These are phyloP conservation scores for Eurypyga helias DNA, from an alignment of 2,113 vertebrate species.

Conservation along the genomic window DNA sequence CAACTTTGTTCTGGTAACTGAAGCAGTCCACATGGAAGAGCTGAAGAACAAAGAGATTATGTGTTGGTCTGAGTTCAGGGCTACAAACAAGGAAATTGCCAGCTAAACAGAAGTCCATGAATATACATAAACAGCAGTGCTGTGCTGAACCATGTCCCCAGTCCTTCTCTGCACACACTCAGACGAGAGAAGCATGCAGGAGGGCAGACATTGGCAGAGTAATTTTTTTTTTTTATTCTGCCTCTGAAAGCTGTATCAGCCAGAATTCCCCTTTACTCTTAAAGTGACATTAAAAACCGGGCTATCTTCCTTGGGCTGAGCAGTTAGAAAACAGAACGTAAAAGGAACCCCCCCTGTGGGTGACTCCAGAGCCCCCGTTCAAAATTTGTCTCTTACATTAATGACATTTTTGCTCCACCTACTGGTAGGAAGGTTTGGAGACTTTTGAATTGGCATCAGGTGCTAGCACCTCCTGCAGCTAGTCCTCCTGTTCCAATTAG, in stretches of 20 bases:
- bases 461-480: not conserved
- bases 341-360: not conserved
- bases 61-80: not conserved
- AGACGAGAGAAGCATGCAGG: not conserved
- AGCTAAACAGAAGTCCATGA: not conserved
- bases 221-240: not conserved
- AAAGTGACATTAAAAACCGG: not conserved
- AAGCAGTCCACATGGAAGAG: fast-evolving
- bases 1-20: not conserved
- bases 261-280: not conserved
- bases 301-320: not conserved
- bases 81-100: not conserved
- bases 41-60: not conserved
- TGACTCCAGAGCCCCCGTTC: not conserved
- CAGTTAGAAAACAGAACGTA: not conserved
- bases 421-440: constrained; percentile 21
- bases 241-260: not conserved
- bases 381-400: not conserved
- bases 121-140: not conserved
- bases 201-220: not conserved
- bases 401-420: constrained; percentile 62
- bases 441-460: not conserved
- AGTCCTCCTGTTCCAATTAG: not conserved
- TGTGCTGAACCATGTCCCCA: not conserved
- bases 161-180: not conserved